Evolutionary conservation across 2,888 invertebrate species (phyloP).

Genomic region (Mycalesis mineus): DNA sequence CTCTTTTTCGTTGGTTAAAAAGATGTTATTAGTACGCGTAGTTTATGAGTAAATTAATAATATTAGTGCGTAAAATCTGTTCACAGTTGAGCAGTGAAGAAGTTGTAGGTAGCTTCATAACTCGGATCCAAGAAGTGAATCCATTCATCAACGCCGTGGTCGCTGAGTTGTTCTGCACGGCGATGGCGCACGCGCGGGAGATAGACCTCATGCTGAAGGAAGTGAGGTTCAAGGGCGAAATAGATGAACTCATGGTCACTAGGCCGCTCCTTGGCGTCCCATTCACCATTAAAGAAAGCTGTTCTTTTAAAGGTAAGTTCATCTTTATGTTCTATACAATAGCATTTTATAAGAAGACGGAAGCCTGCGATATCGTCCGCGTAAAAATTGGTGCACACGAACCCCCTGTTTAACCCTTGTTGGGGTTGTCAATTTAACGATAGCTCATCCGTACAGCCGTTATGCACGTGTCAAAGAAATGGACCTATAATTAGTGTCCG

Average conservation of each 20-base stretch:
- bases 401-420: no score
- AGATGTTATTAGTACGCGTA: no score
- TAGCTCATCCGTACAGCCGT: no score
- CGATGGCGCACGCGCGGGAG: slow-evolving; percentile 80
- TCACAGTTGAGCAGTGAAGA: slow-evolving; percentile 79
- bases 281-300: slow-evolving; percentile 88
- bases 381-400: no score
- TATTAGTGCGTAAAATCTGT: neutral
- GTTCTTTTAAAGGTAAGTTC: slow-evolving; percentile 82
- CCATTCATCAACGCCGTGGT: slow-evolving; percentile 83
- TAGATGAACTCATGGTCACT: slow-evolving; percentile 61
- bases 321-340: neutral
- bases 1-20: no score
- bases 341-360: neutral
- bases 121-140: slow-evolving; percentile 82
- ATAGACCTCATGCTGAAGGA: slow-evolving; percentile 69
- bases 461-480: no score
- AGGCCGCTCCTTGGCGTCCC: slow-evolving; percentile 89
- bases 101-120: slow-evolving; percentile 79
- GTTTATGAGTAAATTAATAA: no score
- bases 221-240: slow-evolving; percentile 42
- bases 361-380: neutral
- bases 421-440: no score
- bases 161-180: slow-evolving; percentile 80
- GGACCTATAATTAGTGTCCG: no score